Base-by-base conservation (phyloP, 2,113 vertebrate genomes). In the Passer domesticus region DNA sequence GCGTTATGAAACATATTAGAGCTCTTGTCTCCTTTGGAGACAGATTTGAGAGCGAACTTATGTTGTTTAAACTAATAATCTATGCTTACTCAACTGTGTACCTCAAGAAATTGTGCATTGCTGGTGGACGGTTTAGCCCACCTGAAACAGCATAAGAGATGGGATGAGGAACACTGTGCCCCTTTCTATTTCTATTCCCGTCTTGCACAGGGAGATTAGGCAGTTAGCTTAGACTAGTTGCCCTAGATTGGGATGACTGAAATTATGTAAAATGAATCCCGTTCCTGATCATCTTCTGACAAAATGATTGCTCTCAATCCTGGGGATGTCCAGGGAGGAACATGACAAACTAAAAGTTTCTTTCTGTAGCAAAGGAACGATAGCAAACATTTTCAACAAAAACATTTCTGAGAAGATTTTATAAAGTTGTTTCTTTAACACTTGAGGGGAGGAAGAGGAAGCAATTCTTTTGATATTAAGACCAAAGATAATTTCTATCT, bases 1-100 rank as follows among this genome's bases (percentile, higher is more conserved):
- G 15, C 9, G 67, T 22, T 53, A 10, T 1, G 7, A 66, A 80
- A 84, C 3, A 50, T 1, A 0, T 33, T 83, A 4, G 0, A 75
- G 11, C 9, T 77, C 20, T 41, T 19, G 37, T 25, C 10, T 81
- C 15, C 28, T 78, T 47, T 74, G 15, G 27, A 88, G 15, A 35
- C 16, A 78, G 7, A 49, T 25, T 58, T 66, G 56, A 44, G 30
- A 62, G 15, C 11, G 58, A 78, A 41, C 3, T 70, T 66, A 22
- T 44, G 7, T 22, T 73, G 11, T 58, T 70, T 78, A 47, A 90
- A 33, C 15, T 18, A 68, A 56, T 46, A 77, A 69, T 21, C 37
- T 43, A 10, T 52, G 19, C 2, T 78, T 6, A 21, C 37, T 82
- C 50, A 70, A 10, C 31, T 47, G 9, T 35, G 20, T 25, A 60